Conservation (phyloP, 1,140 invertebrate genomes). For the Paraescarpia echinospica region DNA sequence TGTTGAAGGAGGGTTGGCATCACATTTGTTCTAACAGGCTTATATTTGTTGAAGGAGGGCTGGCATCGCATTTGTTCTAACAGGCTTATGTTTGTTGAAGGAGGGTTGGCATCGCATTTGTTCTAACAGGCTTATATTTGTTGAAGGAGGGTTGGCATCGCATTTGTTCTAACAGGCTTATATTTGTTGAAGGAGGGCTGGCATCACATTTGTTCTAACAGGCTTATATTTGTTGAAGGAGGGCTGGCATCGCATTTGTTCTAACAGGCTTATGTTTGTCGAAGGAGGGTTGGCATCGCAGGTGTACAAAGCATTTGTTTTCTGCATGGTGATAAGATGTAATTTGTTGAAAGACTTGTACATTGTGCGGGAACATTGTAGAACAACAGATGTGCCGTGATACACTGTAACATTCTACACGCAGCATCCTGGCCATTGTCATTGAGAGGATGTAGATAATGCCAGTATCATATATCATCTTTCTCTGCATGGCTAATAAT, state of each 20-base stretch:
- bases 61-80: background rate
- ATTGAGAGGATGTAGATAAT: background rate
- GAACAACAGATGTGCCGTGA: background rate
- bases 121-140: background rate
- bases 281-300: background rate
- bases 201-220: background rate
- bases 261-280: background rate
- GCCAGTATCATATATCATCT: background rate
- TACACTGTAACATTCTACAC: background rate
- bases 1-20: background rate
- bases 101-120: background rate
- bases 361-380: background rate
- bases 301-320: too few relatives aligned
- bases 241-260: background rate
- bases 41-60: background rate
- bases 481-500: background rate
- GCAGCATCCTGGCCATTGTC: background rate
- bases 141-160: background rate
- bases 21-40: background rate
- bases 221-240: background rate
- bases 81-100: background rate
- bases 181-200: background rate
- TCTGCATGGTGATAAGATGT: too few relatives aligned
- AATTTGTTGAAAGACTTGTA: too few relatives aligned
- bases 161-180: background rate